These are phyloP conservation scores for Drosophila meridionalis DNA, from an alignment of 2,888 invertebrate genomes.

Conservation along the genomic window DNA sequence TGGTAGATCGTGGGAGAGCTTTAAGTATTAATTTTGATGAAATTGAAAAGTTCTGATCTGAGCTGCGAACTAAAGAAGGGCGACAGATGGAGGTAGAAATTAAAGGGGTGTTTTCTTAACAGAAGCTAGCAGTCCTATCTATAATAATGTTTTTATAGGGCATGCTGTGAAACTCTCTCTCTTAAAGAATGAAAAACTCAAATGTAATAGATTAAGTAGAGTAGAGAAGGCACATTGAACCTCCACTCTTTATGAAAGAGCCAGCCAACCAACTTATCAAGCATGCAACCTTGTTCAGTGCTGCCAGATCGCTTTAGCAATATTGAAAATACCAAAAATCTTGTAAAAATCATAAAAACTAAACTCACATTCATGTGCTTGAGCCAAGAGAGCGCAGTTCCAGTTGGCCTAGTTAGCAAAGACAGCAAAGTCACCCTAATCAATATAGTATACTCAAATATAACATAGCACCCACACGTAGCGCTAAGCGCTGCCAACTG, in stretches of 20 bases:
- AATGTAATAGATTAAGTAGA: too few relatives aligned
- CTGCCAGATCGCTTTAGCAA: conserved; percentile 9
- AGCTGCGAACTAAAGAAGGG: not conserved
- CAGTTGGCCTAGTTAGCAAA: conserved; percentile 23
- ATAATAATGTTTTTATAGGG: too few relatives aligned
- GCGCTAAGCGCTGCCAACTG: conserved; percentile 28
- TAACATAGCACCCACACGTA: conserved; percentile 2
- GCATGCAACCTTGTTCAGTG: not conserved
- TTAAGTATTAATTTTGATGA: not conserved
- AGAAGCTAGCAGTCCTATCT: too few relatives aligned
- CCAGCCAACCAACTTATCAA: not conserved
- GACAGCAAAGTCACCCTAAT: conserved; percentile 7
- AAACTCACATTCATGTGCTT: not conserved
- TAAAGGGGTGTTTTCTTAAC: not conserved
- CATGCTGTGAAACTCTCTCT: too few relatives aligned
- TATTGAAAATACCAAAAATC: not conserved
- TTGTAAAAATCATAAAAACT: not conserved
- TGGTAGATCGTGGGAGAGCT: not conserved
- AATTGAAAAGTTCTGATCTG: not conserved
- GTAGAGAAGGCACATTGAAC: too few relatives aligned
- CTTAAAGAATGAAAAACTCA: too few relatives aligned
- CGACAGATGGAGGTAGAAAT: not conserved
- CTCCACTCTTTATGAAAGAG: too few relatives aligned
- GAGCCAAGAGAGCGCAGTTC: not conserved
- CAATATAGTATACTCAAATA: conserved; percentile 16